phyloP scores from a whole-genome alignment of 2,797 vertebrate genomes.

The Mormyrops attenuatus region DNA sequence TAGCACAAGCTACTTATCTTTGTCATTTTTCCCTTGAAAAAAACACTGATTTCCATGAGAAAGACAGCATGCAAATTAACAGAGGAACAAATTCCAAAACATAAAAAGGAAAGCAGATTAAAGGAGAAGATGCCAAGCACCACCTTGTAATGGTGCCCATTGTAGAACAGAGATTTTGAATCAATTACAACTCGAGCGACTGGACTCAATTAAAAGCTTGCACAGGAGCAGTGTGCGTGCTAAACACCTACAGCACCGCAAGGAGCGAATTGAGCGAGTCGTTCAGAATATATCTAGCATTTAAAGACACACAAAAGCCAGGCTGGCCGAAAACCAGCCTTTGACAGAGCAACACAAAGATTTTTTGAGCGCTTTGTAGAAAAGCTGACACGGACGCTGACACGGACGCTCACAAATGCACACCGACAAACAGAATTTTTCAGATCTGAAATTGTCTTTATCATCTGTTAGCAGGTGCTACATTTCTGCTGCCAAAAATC shows the following conservation, averaged over 20 bases:
- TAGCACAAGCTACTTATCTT: constrained; percentile 70
- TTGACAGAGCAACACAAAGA: constrained; percentile 49
- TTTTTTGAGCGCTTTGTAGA: neutral
- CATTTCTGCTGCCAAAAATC: neutral
- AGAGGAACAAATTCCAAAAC: constrained; percentile 86
- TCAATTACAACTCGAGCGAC: constrained; percentile 84
- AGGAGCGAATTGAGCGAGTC: constrained; percentile 73
- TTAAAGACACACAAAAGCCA: constrained; percentile 66
- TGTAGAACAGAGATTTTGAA: constrained; percentile 75
- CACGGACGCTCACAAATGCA: neutral
- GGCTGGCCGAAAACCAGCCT: constrained; percentile 65
- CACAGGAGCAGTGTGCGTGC: constrained; percentile 62
- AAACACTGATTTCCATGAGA: constrained; percentile 98
- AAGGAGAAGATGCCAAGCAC: constrained; percentile 73
- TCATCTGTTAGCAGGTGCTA: neutral
- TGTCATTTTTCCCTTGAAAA: constrained; percentile 57
- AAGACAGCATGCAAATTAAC: constrained; percentile 90
- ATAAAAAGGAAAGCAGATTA: constrained; percentile 90
- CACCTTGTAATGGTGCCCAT: constrained; percentile 86
- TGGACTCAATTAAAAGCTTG: constrained; percentile 82
- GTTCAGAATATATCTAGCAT: constrained; percentile 68
- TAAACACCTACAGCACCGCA: constrained; percentile 60
- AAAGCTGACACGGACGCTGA: neutral
- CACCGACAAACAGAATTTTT: constrained; percentile 7
- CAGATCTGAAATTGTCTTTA: constrained; percentile 6